Evolutionary conservation across 2,888 invertebrate genomes (phyloP), one percentile per base, ranked within the genome.

Genomic region (Chrysotoxum bicinctum): DNA sequence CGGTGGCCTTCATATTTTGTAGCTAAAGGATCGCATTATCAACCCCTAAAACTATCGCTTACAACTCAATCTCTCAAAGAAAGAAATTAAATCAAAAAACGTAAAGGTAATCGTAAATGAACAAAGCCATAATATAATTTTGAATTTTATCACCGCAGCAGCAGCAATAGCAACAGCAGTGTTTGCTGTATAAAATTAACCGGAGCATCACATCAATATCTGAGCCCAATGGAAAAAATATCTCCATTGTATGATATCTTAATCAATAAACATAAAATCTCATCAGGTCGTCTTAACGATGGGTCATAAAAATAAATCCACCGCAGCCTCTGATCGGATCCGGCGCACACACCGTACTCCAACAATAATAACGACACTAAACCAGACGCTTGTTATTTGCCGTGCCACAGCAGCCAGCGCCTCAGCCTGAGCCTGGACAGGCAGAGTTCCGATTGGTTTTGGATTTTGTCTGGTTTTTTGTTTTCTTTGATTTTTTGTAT

Each of bases 251-350:
- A 85, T 85, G 85, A 81, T 81, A 85, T 85, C 85, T 85, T 85
- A 85, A 85, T 85, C 85, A 85, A 85, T 85, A 85, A 85, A 85
- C 85, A 85, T 85, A 85, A 85, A 85, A 85, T 85, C 77, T 85
- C 85, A 85, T 85, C 85, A 85, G 85, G 85, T 81, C 85, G 73
- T 85, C 85, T 81, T 85, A 85, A 85, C 85, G 85, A 85, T 85
- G 81, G 81, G 85, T 73, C 81, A 85, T 85, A 85, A 85, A 85
- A 85, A 85, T 85, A 85, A 85, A 85, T 85, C 77, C 81, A 77
- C 85, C 56, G 76, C 85, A 85, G 85, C 81, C 85, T 85, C 81
- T 77, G 85, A 77, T 81, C 81, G 69, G 76, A 79, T 81, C 76
- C 73, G 81, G 80, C 80, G 80, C 54, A 52, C 80, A 80, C 80